Evolutionary conservation across 2,113 vertebrate genomes (phyloP), one percentile per base, ranked within the genome.

Genomic region (Semicossyphus pulcher): DNA sequence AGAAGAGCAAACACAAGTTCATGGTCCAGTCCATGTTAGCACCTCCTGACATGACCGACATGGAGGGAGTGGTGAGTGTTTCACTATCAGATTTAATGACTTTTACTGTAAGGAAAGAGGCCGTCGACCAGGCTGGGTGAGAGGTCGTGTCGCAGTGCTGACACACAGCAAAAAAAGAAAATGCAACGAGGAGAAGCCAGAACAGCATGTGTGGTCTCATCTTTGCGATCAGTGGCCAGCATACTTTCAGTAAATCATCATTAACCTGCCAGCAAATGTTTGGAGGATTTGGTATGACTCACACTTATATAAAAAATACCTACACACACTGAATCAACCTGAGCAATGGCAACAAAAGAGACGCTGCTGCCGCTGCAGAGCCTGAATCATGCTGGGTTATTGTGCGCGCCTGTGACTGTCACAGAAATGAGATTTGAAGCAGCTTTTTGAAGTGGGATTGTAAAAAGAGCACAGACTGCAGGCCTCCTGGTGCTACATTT

Each of bases 1-100:
- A 99, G 94, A 99, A 99, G 93, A 99, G 97, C 95, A 99, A 99
- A 94, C 98, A 99, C 95, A 99, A 99, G 95, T 99, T 99, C 89
- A 99, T 99, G 98, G 98, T 99, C 83, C 98, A 99, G 94, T 97
- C 98, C 76, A 92, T 99, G 94, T 91, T 98, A 92, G 97, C 97
- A 54, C 98, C 98, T 48, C 78, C 94, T 80, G 97, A 99, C 91
- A 99, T 96, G 94, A 97, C 97, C 64, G 98, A 99, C 92, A 99
- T 99, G 95, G 98, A 99, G 92, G 96, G 96, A 85, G 96, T 99
- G 94, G 97, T 99, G 93, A 97, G 97, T 97, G 91, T 65, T 52
- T 66, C 54, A 44, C 25, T n/a, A 42, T 78, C 56, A 54, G 18
- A 37, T 42, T 48, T 56, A 7, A 6, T 65, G 29, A 59, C 41